phyloP scores from a whole-genome alignment of 2,113 vertebrate species.

The cat (Felis catus) region DNA sequence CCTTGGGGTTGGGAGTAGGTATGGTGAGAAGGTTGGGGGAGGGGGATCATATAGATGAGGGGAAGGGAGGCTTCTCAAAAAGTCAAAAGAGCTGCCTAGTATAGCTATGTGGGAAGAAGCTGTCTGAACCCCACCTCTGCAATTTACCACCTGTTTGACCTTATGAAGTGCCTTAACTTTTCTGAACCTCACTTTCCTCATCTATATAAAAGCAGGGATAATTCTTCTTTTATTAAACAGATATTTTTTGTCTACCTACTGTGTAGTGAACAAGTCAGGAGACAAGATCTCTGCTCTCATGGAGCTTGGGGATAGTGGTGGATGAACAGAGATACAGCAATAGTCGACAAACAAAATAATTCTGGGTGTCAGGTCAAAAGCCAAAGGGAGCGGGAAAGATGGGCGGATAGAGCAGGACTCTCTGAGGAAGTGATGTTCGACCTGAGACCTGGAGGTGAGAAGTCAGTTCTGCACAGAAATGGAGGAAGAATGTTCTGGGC shows the following conservation, averaged over 20 bases:
- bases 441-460: neutral
- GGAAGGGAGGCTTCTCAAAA: neutral
- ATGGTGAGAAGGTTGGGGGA: neutral
- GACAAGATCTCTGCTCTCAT: neutral
- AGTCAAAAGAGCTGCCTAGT: neutral
- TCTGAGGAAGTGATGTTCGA: neutral
- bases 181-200: neutral
- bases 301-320: neutral
- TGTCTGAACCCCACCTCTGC: neutral
- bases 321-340: neutral
- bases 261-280: neutral
- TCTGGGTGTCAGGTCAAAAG: neutral
- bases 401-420: neutral
- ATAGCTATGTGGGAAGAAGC: neutral
- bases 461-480: neutral
- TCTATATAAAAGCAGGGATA: neutral
- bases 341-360: neutral
- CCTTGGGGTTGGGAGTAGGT: neutral
- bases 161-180: neutral
- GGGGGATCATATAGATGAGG: neutral
- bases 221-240: neutral
- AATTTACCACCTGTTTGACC: neutral
- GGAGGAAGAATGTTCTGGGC: neutral
- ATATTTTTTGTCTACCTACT: neutral
- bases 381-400: neutral